Evolutionary conservation across 2,888 invertebrate species (phyloP), one percentile per base, ranked within the genome.

Genomic region (Clistopyga incitator): DNA sequence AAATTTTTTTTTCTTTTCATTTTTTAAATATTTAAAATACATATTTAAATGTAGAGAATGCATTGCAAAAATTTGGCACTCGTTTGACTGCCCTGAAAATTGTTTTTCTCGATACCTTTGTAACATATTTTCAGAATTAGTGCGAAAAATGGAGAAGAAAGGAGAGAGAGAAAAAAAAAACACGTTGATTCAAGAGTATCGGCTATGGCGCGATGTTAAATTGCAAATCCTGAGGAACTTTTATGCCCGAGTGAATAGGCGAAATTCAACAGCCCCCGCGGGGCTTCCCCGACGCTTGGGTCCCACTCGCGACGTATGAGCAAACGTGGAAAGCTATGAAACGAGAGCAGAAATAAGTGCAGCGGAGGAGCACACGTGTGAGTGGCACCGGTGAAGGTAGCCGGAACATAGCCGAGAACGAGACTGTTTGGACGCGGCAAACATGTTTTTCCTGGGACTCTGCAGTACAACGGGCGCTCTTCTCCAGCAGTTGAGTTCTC

Each of bases 391-490:
- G 81, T 82, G 83, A 81, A 80, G 77, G 81, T 80, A 78, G 74
- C 23, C 75, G 45, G 56, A 64, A 61, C 75, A 68, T 72, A 71
- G 59, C 70, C 56, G 77, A 81, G 72, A 82, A 78, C 82, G 78
- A 84, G 85, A 79, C 83, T 84, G 82, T 86, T 86, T 85, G 84
- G 68, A 82, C 82, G 78, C 75, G 67, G 85, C 82, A 85, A 87
- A 87, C 85, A 85, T 86, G 86, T 87, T 85, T 86, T 86, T 79
- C 79, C 72, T 59, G 68, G 72, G 80, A 68, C 61, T 42, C 70
- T 38, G 79, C 13, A 76, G 64, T 61, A 67, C 56, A 78, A 67
- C 42, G 64, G 65, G 67, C 56, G 65, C 59, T 50, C 59, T 61
- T 78, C 74, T 34, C 78, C 52, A 64, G 54, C 34, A 59, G 47